A percentile compares a stretch with the other conserved stretches of the same genome.
Evolutionary conservation across 2,888 invertebrate genomes (phyloP).

Genomic region (Hydropsyche betteni): DNA sequence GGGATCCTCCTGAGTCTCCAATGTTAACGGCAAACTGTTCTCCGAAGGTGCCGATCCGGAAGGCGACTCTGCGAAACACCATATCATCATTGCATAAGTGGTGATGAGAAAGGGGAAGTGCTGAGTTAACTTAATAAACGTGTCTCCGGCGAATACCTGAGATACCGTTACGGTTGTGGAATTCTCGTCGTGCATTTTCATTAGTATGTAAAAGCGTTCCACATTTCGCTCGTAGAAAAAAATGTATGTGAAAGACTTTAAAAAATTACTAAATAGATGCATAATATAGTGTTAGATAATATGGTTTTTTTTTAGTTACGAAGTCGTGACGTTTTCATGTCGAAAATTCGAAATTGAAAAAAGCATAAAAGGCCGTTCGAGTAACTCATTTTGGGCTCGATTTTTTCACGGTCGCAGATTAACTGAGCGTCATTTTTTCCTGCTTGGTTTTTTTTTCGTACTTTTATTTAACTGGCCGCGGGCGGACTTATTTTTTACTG

Average conservation of each 20-base stretch:
- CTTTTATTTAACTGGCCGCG: background rate
- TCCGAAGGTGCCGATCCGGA: constrained; percentile 53
- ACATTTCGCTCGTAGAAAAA: background rate
- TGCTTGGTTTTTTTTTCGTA: background rate
- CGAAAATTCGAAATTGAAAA: too few species aligned
- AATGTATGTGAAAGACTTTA: too few species aligned
- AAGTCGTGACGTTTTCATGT: too few species aligned
- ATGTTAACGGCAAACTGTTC: constrained; percentile 73
- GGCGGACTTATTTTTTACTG: constrained; percentile 5
- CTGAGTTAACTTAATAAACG: constrained; percentile 10
- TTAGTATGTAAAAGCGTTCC: constrained; percentile 19
- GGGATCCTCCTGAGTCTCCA: constrained; percentile 81
- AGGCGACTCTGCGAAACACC: constrained; percentile 64
- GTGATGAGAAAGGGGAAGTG: constrained; percentile 17
- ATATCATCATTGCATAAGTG: background rate
- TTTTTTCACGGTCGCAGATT: constrained; percentile 25
- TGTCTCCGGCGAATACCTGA: constrained; percentile 6
- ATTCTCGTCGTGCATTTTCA: constrained; percentile 11
- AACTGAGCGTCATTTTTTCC: background rate
- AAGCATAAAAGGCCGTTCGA: too few species aligned
- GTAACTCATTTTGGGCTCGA: background rate
- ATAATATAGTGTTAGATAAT: too few species aligned
- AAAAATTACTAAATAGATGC: too few species aligned
- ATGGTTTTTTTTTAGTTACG: too few species aligned
- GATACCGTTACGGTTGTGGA: constrained; percentile 7